Evolutionary conservation across 2,113 vertebrate genomes (phyloP).

Genomic region (Rhea americana): DNA sequence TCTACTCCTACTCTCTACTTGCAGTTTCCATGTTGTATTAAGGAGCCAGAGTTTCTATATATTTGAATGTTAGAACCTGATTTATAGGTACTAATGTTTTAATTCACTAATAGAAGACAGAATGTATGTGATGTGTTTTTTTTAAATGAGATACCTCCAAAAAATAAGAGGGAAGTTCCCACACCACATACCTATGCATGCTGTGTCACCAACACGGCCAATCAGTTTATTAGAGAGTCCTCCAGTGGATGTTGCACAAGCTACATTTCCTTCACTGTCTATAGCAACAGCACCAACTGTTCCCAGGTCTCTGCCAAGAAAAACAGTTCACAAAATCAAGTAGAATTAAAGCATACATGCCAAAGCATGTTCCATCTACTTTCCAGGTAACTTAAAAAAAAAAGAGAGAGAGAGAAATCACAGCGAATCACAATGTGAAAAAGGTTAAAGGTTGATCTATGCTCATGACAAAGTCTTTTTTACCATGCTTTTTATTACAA

Average conservation of each 20-base stretch:
- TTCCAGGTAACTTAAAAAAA: conserved; percentile 27
- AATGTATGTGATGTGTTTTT: neutral
- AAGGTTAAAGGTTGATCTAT: neutral
- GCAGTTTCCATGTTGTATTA: neutral
- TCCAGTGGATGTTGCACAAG: conserved; percentile 83
- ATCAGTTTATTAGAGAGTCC: conserved; percentile 87
- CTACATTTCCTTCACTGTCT: conserved; percentile 81
- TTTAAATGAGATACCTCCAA: neutral
- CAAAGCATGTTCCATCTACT: conserved; percentile 28
- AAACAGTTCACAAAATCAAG: conserved; percentile 60
- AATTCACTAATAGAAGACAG: neutral
- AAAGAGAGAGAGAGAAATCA: neutral
- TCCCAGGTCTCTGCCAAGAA: conserved; percentile 83
- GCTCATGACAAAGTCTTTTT: conserved; percentile 4
- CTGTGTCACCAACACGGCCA: conserved; percentile 86
- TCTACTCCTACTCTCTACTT: neutral
- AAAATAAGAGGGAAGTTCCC: neutral
- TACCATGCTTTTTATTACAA: neutral
- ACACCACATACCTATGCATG: conserved; percentile 78
- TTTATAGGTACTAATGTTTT: neutral
- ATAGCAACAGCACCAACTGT: conserved; percentile 85
- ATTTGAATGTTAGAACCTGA: neutral
- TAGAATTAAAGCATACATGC: conserved; percentile 41
- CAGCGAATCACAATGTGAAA: neutral
- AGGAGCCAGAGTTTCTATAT: neutral